phyloP scores from a whole-genome alignment of 1,140 invertebrate species.

The Cecropterus lyciades region DNA sequence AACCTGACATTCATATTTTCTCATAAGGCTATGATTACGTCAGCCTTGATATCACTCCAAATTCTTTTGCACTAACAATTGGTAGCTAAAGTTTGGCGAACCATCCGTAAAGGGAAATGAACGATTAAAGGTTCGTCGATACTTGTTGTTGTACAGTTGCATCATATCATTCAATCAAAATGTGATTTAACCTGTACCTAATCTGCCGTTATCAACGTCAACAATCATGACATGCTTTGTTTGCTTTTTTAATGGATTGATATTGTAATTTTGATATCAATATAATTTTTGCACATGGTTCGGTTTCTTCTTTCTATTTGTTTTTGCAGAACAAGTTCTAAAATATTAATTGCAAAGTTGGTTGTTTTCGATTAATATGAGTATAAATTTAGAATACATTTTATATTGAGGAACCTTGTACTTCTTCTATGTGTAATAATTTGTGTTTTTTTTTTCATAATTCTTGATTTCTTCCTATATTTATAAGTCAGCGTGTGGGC shows the following conservation, averaged over 20 bases:
- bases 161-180: background rate
- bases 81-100: background rate
- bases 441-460: no score
- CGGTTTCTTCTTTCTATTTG: no score
- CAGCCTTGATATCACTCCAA: conserved; percentile 32
- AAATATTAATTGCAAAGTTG: no score
- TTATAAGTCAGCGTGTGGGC: background rate
- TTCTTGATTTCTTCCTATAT: background rate
- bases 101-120: conserved; percentile 23
- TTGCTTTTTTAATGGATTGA: no score
- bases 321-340: no score
- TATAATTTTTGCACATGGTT: no score
- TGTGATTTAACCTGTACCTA: background rate
- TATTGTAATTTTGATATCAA: no score
- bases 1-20: conserved; percentile 40
- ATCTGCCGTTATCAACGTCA: background rate
- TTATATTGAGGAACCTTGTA: no score
- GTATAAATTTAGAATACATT: no score
- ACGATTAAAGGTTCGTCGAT: conserved; percentile 24
- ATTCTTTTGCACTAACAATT: conserved; percentile 23
- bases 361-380: no score
- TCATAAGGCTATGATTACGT: conserved; percentile 37
- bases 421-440: no score
- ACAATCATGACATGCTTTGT: no score
- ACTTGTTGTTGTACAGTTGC: background rate